Conservation (phyloP, 1,140 invertebrate genomes). For the Hylyphantes graminicola region DNA sequence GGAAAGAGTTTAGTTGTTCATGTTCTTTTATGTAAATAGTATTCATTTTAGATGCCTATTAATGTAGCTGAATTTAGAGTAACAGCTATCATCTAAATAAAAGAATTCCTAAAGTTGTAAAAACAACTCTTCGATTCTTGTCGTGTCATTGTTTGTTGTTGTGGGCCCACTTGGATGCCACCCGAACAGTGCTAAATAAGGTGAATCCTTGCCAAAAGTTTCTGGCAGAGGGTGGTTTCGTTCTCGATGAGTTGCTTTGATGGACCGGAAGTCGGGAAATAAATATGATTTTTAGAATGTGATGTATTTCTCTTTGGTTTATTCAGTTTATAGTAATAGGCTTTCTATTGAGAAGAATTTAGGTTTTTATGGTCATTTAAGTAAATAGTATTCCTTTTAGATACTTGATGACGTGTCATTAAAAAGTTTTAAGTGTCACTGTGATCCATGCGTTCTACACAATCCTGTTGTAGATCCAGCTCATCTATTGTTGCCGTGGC, state of each 20-base stretch:
- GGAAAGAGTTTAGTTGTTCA: not conserved
- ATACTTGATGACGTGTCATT: not conserved
- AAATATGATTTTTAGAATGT: not conserved
- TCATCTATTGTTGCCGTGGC: no score
- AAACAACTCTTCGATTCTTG: not conserved
- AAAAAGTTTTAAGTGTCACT: not conserved
- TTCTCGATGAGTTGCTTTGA: conserved; percentile 3
- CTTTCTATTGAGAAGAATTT: not conserved
- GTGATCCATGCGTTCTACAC: not conserved
- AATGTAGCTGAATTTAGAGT: not conserved
- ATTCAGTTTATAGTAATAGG: not conserved
- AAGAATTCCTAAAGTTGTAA: not conserved
- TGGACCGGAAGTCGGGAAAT: not conserved
- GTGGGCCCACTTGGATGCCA: conserved; percentile 25
- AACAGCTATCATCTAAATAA: no score
- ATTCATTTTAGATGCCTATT: not conserved
- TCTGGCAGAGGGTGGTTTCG: not conserved
- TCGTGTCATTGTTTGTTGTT: not conserved
- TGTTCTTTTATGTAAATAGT: not conserved
- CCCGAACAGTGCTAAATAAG: conserved; percentile 13
- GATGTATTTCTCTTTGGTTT: not conserved
- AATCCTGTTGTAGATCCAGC: no score
- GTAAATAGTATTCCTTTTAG: not conserved
- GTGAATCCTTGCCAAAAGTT: conserved; percentile 3
- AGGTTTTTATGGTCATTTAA: not conserved